Conservation (phyloP, 1,140 invertebrate species). For the Ceratosolen solmsi region DNA sequence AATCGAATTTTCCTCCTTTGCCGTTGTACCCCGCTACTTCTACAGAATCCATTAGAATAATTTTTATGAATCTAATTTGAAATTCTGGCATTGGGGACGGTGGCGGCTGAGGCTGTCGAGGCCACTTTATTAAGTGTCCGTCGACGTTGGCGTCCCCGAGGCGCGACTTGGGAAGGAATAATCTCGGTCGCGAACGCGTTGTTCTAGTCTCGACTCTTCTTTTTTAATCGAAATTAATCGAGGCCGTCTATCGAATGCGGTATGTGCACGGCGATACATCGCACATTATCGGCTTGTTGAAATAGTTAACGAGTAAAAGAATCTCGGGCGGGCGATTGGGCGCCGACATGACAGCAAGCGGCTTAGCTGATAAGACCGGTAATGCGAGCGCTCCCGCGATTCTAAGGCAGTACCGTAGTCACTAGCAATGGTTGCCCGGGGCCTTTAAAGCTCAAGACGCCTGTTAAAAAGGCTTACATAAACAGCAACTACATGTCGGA, state of each 20-base stretch:
- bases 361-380: background rate
- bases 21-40: slow-evolving; percentile 53
- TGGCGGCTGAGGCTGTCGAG: background rate
- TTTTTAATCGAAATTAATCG: slow-evolving; percentile 13
- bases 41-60: slow-evolving; percentile 73
- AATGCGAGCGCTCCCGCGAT: background rate
- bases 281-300: slow-evolving; percentile 53
- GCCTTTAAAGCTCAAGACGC: no score
- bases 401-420: background rate
- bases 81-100: slow-evolving; percentile 60
- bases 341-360: background rate
- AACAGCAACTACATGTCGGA: no score
- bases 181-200: background rate
- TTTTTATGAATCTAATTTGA: slow-evolving; percentile 74
- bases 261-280: slow-evolving; percentile 5
- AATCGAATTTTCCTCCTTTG: slow-evolving; percentile 73
- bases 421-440: no score
- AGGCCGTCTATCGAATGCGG: slow-evolving; percentile 10
- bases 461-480: no score
- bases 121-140: background rate
- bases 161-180: background rate
- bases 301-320: slow-evolving; percentile 51
- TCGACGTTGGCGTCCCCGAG: background rate
- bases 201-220: background rate
- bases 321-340: slow-evolving; percentile 23